Base-by-base conservation (phyloP, 2,797 vertebrate species). In the Tangara arthus region DNA sequence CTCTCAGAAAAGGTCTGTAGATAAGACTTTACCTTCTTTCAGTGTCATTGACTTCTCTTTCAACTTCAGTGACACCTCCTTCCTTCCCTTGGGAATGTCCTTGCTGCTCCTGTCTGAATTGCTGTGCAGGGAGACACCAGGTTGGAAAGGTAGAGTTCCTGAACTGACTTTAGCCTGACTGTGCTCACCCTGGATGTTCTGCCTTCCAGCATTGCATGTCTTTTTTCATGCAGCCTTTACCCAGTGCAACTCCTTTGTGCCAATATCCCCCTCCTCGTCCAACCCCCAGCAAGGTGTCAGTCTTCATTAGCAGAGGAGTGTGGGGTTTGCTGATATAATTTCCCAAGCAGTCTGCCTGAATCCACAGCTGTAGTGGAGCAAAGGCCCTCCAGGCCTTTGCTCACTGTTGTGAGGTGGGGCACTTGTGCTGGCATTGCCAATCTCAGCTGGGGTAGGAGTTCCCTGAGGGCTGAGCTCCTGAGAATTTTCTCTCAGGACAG, bases 151-250 rank as follows among this genome's bases (percentile, higher is more conserved):
- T 8, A 50, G 0, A 44, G 39, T 59, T 92, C 78, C 70, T 65
- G 65, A 76, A 22, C 23, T 47, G 61, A 63, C 89, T 83, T 69
- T 4, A 65, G 26, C 56, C 73, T 55, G 83, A 63, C 50, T 69
- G 26, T 57, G 50, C 70, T 76, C 57, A 30, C 20, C 0, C 0
- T 5, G 44, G 24, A 79, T 1, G 1, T 82, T 72, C 41, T 76
- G 35, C 66, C 35, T 78, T 68, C 53, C 65, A 46, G 65, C 30
- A 75, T 0, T 8, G 24, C 41, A 23, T 17, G 12, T 59, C 75
- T 73, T 34, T 6, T 66, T 75, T 61, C 21, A 53, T 0, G 1
- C 27, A 78, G 53, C 8, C n/a, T 70, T 60, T 50, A 55, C 46
- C 10, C 39, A 60, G 69, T 42, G 20, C 46, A 56, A 15, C 20